Conservation (phyloP, 2,888 invertebrate species). For the Aleiodes alternator region DNA sequence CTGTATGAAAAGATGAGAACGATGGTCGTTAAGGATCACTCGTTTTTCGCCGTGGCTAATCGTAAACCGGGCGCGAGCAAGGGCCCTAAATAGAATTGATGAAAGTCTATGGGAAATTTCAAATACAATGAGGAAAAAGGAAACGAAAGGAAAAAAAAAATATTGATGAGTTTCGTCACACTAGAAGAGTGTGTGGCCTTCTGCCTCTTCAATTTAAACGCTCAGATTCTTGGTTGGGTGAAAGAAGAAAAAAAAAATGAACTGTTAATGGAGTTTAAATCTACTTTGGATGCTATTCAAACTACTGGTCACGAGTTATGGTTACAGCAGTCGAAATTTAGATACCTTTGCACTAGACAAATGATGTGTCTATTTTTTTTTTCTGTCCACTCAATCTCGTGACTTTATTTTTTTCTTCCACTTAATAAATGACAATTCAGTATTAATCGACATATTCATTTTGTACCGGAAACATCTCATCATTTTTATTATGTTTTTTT, state of each 20-base stretch:
- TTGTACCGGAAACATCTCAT: constrained; percentile 8
- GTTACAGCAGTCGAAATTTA: background rate
- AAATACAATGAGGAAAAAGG: constrained; percentile 43
- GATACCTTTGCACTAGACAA: too few relatives aligned
- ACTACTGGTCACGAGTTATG: constrained; percentile 9
- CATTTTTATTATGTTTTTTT: background rate
- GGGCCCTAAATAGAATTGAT: constrained; percentile 54
- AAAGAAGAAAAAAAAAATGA: constrained; percentile 57
- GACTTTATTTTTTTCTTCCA: too few relatives aligned
- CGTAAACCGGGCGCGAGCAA: constrained; percentile 42
- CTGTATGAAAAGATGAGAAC: constrained; percentile 17
- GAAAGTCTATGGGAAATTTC: constrained; percentile 48
- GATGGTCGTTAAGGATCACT: constrained; percentile 45
- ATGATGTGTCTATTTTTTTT: too few relatives aligned
- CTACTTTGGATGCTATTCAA: constrained; percentile 51
- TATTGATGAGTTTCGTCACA: constrained; percentile 41
- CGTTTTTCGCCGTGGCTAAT: constrained; percentile 53
- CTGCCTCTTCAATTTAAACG: constrained; percentile 16
- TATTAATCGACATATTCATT: constrained; percentile 14
- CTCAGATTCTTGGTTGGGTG: background rate
- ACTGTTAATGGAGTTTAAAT: constrained; percentile 68
- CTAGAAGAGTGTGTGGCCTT: background rate
- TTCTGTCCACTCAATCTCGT: too few relatives aligned
- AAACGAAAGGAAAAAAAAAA: constrained; percentile 26
- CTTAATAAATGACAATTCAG: background rate